phyloP scores from a whole-genome alignment of 2,797 vertebrate species.

The Hypotaenidia philippensis region DNA sequence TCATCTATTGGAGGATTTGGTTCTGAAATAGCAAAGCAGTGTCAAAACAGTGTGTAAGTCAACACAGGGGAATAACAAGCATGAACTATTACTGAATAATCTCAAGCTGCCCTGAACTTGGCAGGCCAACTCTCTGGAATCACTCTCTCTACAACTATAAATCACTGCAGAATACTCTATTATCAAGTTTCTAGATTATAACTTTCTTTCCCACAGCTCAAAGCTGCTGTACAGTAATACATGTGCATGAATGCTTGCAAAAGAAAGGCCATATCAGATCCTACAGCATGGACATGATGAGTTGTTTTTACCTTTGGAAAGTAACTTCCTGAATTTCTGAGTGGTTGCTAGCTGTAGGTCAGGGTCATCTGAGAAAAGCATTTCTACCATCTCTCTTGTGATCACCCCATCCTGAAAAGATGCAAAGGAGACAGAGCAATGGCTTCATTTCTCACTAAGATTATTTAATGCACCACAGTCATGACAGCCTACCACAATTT shows the following conservation, averaged over 20 bases:
- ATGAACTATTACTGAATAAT: not conserved
- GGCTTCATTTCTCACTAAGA: not conserved
- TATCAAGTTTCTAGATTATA: not conserved
- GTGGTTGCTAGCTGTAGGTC: constrained; percentile 95
- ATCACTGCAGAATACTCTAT: not conserved
- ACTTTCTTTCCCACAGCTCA: not conserved
- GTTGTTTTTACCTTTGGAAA: constrained; percentile 92
- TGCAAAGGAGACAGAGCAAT: not conserved
- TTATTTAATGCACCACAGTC: not conserved
- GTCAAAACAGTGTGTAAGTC: not conserved
- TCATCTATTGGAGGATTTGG: constrained; percentile 98
- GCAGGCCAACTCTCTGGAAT: not conserved
- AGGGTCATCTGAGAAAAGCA: constrained; percentile 96
- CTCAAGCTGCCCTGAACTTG: not conserved
- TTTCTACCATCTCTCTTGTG: constrained; percentile 96
- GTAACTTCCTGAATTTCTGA: constrained; percentile 96
- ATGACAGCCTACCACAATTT: fast-evolving
- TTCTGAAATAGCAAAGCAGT: constrained; percentile 80
- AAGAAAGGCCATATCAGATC: not conserved
- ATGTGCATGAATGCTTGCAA: fast-evolving
- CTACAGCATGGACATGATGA: fast-evolving
- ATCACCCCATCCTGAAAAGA: constrained; percentile 91
- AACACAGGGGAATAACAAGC: not conserved
- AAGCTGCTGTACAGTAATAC: not conserved
- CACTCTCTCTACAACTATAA: not conserved